Evolutionary conservation across 2,113 vertebrate species (phyloP).

Genomic region (Ardeotis arabs): DNA sequence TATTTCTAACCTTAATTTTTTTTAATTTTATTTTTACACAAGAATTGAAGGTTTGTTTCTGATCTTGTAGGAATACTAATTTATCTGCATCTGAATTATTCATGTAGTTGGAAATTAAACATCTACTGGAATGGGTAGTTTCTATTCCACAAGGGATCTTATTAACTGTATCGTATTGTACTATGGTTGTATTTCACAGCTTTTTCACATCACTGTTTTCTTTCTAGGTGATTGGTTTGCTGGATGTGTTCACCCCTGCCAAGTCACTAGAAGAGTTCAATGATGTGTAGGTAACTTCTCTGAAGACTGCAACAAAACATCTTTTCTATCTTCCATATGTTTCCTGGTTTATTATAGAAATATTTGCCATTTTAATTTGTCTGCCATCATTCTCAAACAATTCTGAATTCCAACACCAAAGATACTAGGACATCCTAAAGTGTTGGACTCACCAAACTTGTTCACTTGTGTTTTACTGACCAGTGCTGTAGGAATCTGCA

Average conservation of each 20-base stretch:
- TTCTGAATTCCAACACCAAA: not conserved
- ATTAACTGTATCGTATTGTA: not conserved
- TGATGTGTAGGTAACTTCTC: constrained; percentile 91
- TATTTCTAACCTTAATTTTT: not conserved
- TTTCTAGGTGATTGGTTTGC: constrained; percentile 90
- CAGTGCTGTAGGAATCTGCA: not conserved
- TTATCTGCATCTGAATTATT: not conserved
- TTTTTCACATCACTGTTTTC: constrained; percentile 27
- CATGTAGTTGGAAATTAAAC: not conserved
- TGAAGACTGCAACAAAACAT: not conserved
- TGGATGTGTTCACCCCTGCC: constrained; percentile 94
- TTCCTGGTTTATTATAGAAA: not conserved
- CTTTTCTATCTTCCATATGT: not conserved
- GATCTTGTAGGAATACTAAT: not conserved
- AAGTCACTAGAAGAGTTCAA: constrained; percentile 92
- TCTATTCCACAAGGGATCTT: not conserved
- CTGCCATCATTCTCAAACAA: not conserved
- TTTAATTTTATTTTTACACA: not conserved
- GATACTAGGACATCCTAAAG: not conserved
- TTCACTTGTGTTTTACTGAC: not conserved
- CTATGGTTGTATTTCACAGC: not conserved
- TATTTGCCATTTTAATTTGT: not conserved
- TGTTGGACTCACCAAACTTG: not conserved
- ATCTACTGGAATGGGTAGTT: not conserved
- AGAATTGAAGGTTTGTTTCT: not conserved